A percentile compares a stretch with the other conserved stretches of the same genome.
Evolutionary conservation across 2,888 invertebrate genomes (phyloP).

Genomic region (Spicauda simplicius): DNA sequence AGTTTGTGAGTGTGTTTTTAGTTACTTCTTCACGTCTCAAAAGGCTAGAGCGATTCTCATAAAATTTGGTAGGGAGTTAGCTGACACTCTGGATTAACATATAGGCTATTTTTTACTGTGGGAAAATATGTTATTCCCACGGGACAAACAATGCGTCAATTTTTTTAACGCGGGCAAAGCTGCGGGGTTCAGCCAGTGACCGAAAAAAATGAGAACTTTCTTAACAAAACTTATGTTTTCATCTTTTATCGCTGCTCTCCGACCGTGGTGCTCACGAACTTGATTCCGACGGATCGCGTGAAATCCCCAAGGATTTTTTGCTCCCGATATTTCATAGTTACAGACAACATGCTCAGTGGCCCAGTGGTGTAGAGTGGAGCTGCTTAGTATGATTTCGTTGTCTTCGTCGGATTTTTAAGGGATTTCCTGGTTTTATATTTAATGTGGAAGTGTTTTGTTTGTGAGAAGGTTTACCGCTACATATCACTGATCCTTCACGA

Average conservation of each 20-base stretch:
- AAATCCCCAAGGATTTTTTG: conserved; percentile 42
- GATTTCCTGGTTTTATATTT: neutral
- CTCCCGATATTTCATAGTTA: conserved; percentile 38
- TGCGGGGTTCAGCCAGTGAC: too few species aligned
- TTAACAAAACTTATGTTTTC: too few species aligned
- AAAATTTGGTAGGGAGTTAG: too few species aligned
- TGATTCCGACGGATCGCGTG: conserved; percentile 38
- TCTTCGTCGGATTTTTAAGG: conserved; percentile 23
- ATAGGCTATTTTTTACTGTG: too few species aligned
- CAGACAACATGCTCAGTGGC: conserved; percentile 32
- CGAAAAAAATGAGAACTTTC: too few species aligned
- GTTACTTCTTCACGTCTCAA: too few species aligned
- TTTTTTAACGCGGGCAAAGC: too few species aligned
- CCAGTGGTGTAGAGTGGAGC: conserved; percentile 23
- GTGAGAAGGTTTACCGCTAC: neutral
- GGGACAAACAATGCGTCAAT: too few species aligned
- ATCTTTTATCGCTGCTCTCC: neutral
- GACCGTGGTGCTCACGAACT: neutral
- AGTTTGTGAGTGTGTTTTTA: too few species aligned
- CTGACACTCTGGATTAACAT: too few species aligned
- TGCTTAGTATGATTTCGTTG: conserved; percentile 26
- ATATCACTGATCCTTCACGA: neutral
- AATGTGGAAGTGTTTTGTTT: neutral
- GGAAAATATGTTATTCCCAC: too few species aligned
- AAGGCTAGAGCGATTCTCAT: too few species aligned